phyloP scores from a whole-genome alignment of 2,113 vertebrate species.

The Lutjanus erythropterus region DNA sequence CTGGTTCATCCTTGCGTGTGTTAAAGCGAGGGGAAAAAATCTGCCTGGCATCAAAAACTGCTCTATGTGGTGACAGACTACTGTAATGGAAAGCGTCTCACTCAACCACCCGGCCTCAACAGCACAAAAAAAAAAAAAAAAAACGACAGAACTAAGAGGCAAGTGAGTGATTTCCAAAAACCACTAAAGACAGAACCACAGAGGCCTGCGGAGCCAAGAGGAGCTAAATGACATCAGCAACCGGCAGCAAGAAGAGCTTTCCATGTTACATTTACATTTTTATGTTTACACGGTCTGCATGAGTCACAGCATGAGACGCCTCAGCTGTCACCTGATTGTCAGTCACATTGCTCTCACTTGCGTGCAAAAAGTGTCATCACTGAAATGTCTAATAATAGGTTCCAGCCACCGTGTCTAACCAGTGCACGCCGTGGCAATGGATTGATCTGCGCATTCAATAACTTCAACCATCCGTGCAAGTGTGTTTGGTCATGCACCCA shows the following conservation, averaged over 20 bases:
- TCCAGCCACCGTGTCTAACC: constrained; percentile 43
- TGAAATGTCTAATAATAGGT: constrained; percentile 34
- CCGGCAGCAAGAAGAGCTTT: constrained; percentile 20
- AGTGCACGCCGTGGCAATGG: constrained; percentile 1
- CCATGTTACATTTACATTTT: constrained; percentile 45
- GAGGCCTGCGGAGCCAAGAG: constrained; percentile 31
- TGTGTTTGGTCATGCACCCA: constrained; percentile 28
- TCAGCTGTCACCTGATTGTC: constrained; percentile 37
- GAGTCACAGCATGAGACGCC: constrained; percentile 1
- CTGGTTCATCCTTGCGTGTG: constrained; percentile 24
- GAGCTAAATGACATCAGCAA: constrained; percentile 42
- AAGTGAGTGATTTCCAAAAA: constrained; percentile 49
- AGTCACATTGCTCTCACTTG: constrained; percentile 12
- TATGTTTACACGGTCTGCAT: constrained; percentile 26
- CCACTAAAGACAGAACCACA: constrained; percentile 53
- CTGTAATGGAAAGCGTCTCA: constrained; percentile 68
- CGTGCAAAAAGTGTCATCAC: constrained; percentile 2
- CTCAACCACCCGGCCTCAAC: constrained; percentile 46
- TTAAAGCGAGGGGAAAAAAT: constrained; percentile 37
- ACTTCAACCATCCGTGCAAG: constrained; percentile 24
- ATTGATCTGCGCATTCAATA: constrained; percentile 42
- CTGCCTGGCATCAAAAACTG: constrained; percentile 41
- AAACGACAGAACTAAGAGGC: constrained; percentile 18
- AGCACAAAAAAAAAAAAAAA: constrained; percentile 18
- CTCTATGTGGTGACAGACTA: constrained; percentile 50